These are phyloP conservation scores for Gracilinanus agilis DNA, from an alignment of 2,113 vertebrate genomes.

Conservation along the genomic window DNA sequence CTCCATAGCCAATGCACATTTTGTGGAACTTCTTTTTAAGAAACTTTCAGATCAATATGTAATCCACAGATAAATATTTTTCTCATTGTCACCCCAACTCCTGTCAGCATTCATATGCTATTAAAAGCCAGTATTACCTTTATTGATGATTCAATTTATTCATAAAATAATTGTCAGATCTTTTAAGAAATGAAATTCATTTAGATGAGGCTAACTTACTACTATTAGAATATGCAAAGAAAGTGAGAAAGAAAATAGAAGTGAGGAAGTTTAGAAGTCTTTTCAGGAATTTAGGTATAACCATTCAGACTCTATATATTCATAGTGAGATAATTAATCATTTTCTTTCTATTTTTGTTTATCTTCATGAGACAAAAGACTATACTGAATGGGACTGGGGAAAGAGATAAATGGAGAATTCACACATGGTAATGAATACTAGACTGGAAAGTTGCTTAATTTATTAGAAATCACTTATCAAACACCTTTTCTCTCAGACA, in stretches of 20 bases:
- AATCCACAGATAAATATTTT: background rate
- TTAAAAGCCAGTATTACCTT: background rate
- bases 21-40: no score
- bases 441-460: background rate
- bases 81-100: no score
- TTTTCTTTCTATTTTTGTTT: background rate
- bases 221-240: background rate
- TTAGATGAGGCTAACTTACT: background rate
- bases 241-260: background rate
- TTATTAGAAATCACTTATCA: background rate
- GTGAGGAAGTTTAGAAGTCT: no score
- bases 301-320: background rate
- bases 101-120: background rate
- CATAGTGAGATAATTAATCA: background rate
- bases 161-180: background rate
- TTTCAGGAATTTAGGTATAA: background rate
- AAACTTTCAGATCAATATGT: background rate
- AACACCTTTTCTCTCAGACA: background rate
- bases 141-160: background rate
- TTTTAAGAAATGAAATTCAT: background rate
- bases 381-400: background rate
- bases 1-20: no score
- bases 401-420: background rate
- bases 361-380: background rate
- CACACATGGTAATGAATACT: background rate